Conservation (phyloP, 2,888 invertebrate species). For the Sesia bembeciformis region DNA sequence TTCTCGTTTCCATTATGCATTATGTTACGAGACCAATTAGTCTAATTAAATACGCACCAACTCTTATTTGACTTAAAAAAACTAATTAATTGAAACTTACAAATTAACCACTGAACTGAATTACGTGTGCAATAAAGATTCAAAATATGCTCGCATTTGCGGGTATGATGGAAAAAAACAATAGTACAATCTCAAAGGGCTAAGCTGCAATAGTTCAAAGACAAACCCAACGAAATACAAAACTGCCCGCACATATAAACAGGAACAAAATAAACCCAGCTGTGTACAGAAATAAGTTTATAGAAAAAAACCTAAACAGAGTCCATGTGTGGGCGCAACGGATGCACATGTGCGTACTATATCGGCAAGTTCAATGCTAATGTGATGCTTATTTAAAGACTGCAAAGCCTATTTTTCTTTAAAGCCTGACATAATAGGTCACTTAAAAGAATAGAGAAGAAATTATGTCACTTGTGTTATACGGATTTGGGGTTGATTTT, state of each 20-base stretch:
- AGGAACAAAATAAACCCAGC: slow-evolving; percentile 39
- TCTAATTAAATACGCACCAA: no score
- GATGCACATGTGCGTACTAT: slow-evolving; percentile 17
- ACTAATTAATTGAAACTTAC: no score
- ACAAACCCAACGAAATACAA: not conserved
- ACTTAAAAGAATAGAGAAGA: not conserved
- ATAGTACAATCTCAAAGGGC: no score
- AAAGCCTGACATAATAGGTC: not conserved
- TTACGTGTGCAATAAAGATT: no score
- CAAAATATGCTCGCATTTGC: no score
- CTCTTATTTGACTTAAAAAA: no score
- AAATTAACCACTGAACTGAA: no score
- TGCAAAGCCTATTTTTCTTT: not conserved
- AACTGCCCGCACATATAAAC: slow-evolving; percentile 20
- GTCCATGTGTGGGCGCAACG: slow-evolving; percentile 29
- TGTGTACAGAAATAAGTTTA: slow-evolving; percentile 35
- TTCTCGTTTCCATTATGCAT: no score
- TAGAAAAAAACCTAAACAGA: slow-evolving; percentile 19
- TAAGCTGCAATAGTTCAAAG: not conserved
- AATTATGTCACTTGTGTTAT: not conserved
- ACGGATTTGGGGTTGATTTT: not conserved
- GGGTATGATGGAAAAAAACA: no score
- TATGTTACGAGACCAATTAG: no score
- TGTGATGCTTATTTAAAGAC: not conserved
- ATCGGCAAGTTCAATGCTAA: not conserved